Evolutionary conservation across 1,140 invertebrate genomes (phyloP), one percentile per base, ranked within the genome.

Genomic region (Homarus americanus): DNA sequence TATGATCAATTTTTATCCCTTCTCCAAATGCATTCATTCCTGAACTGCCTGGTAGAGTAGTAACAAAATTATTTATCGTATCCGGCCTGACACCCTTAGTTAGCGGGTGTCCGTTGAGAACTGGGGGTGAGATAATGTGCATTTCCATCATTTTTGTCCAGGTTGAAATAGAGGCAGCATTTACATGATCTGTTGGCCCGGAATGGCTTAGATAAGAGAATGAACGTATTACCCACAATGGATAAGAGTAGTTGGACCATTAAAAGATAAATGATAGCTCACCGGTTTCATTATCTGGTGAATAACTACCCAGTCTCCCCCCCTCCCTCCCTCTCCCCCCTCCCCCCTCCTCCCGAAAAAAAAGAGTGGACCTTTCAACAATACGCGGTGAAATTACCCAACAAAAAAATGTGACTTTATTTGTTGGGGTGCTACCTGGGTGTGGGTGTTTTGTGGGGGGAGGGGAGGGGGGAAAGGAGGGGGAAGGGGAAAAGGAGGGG

Each of bases 21-120:
- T 83, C 87, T 90, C 80, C 80, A 83, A 83, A 90, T 90, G 87
- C 87, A 90, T 90, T 90, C 87, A 72, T 90, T 82, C 82, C 82
- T 90, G 87, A 83, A 58, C 69, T 75, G 66, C 78, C 63, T 82
- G 80, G 80, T 49, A 84, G 66, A 90, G 87, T 53, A 83, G 72
- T 58, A 90, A 58, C 69, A 20, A 90, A 83, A 90, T 63, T 75
- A 83, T 82, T 83, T 83, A 90, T 90, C 87, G 69, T 44, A 40
- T 53, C 53, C 63, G 58, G 4, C 86, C 86, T 88, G 86, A 80
- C 76, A 80, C n/a, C 76, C 20, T 80, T 63, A 87, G 75, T 40
- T 63, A 80, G 76, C 38, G 58, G n/a, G 44, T 36, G n/a, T 32
- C 63, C 63, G 63, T 28, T 32, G 63, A 58, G 66, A 41, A 73